phyloP scores from a whole-genome alignment of 2,888 invertebrate species.

The Epirrita christyi region DNA sequence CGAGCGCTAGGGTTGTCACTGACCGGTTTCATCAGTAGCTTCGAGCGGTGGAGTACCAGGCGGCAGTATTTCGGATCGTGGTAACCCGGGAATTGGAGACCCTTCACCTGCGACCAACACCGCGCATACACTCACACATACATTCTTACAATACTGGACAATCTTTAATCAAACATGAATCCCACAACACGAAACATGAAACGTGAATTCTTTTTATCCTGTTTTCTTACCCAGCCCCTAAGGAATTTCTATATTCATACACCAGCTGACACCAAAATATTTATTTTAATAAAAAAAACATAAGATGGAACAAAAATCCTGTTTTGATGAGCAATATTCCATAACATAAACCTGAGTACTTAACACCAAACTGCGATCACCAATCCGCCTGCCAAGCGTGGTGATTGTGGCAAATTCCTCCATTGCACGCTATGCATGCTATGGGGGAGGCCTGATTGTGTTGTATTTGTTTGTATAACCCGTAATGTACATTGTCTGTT shows the following conservation, averaged over 20 bases:
- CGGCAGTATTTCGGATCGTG: constrained; percentile 97
- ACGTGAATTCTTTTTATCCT: neutral
- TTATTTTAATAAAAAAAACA: no score
- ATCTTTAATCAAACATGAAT: constrained; percentile 21
- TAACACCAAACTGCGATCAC: no score
- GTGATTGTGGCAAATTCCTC: no score
- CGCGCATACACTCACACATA: constrained; percentile 55
- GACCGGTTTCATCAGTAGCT: constrained; percentile 98
- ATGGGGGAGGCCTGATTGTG: no score
- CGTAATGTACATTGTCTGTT: no score
- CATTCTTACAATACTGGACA: constrained; percentile 37
- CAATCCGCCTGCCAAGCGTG: no score
- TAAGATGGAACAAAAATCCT: no score
- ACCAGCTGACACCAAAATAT: neutral
- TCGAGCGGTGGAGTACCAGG: constrained; percentile 98
- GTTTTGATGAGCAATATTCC: no score
- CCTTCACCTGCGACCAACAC: constrained; percentile 93
- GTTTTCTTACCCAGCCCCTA: constrained; percentile 7
- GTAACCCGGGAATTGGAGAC: constrained; percentile 97
- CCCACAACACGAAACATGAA: neutral
- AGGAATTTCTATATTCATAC: neutral
- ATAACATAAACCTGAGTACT: no score
- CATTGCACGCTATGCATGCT: no score
- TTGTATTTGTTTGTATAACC: no score
- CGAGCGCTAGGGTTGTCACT: constrained; percentile 79